These are phyloP conservation scores for Lepidostoma basale DNA, from an alignment of 1,140 invertebrate genomes.

Conservation along the genomic window DNA sequence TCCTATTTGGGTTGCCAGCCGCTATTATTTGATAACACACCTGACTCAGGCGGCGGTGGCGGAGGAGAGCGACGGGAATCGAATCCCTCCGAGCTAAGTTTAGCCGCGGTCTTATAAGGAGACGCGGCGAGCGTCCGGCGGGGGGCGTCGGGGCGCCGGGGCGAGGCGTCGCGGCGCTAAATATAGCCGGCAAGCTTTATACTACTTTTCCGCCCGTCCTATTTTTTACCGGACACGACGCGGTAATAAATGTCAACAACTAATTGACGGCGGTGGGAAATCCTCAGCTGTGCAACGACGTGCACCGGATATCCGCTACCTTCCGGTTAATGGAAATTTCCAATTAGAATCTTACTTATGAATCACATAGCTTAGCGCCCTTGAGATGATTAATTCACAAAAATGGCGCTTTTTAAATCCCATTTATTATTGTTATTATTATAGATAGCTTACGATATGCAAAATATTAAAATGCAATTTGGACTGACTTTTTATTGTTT, in stretches of 20 bases:
- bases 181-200: constrained; percentile 19
- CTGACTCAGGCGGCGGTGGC: not conserved
- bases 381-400: too few relatives aligned
- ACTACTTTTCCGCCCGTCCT: constrained; percentile 17
- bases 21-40: not conserved
- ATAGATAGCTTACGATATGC: too few relatives aligned
- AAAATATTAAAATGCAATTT: too few relatives aligned
- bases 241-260: constrained; percentile 27
- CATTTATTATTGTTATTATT: too few relatives aligned
- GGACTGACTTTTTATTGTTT: too few relatives aligned
- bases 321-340: too few relatives aligned
- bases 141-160: not conserved
- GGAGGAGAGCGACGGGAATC: constrained; percentile 15
- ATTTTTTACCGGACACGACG: constrained; percentile 25
- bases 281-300: not conserved
- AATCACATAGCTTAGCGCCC: too few relatives aligned
- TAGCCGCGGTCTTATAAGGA: constrained; percentile 44
- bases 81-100: constrained; percentile 31
- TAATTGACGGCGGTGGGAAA: not conserved
- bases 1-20: not conserved
- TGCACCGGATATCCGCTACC: constrained; percentile 5
- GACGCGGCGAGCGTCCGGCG: constrained; percentile 14
- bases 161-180: constrained; percentile 13
- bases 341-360: too few relatives aligned
- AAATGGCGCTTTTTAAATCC: too few relatives aligned